Base-by-base conservation (phyloP, 1,140 invertebrate genomes). In the Drosophila kohkoa region DNA sequence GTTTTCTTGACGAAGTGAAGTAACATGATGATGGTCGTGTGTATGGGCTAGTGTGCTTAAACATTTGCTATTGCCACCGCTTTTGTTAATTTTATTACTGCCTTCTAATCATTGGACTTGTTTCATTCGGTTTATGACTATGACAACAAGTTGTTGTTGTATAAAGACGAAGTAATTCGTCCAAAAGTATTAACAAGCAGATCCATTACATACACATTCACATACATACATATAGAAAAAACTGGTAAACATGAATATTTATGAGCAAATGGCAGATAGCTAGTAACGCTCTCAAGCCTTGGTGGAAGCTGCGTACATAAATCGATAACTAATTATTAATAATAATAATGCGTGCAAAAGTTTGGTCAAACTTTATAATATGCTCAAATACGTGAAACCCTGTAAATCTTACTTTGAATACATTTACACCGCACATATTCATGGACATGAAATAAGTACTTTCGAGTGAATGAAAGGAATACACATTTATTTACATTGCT, bases 141-240 rank as follows among this genome's bases (percentile, higher is more conserved):
- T 73, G 38, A 70, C 66, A 75, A 55, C 52, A 45, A 55, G 35
- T 68, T 68, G 35, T 55, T 60, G 52, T 49, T 51, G 65, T 25
- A 66, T 62, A 57, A 69, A 73, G 49, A 80, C 78, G 72, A 65
- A 74, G 62, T 77, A 76, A 81, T 81, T 82, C 63, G 69, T 54
- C 68, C 77, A 79, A 77, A 79, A 77, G 73, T 73, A 77, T 79
- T 79, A 79, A 51, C 52, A 77, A 64, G 45, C n/a, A 35, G 28
- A 11, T 51, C 28, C n/a, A 10, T n/a, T 13, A 41, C n/a, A 57
- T 15, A 54, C 25, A 51, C 25, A 48, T 11, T 20, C 45, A n/a
- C 4, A 59, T 6, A 30, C 28, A 16, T 4, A 32, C 1, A 32
- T 32, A 32, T 32, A 8, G 30, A 8, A 49, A 7, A 54, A 10